phyloP scores from a whole-genome alignment of 2,797 vertebrate species.

The Sternarchorhynchus goeldii region DNA sequence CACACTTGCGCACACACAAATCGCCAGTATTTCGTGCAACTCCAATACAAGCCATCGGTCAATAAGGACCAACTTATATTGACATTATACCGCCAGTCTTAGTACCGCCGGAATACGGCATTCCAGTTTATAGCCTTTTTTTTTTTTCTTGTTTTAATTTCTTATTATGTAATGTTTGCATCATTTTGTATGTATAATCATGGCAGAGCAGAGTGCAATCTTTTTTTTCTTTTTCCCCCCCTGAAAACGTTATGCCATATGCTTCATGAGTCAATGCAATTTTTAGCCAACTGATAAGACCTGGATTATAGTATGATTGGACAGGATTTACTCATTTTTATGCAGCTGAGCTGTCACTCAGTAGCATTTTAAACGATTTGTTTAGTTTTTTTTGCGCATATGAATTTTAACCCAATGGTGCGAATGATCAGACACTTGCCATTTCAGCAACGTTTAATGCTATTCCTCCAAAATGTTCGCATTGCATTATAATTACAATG shows the following conservation, averaged over 20 bases:
- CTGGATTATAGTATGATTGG: background rate
- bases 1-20: background rate
- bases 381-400: conserved; percentile 23
- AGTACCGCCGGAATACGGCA: conserved; percentile 41
- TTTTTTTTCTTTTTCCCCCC: conserved; percentile 43
- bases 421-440: conserved; percentile 28
- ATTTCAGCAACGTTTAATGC: conserved; percentile 46
- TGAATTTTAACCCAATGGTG: conserved; percentile 30
- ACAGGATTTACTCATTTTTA: background rate
- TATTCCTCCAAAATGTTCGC: conserved; percentile 22
- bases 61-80: conserved; percentile 63
- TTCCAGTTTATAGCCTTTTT: conserved; percentile 44
- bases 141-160: conserved; percentile 19
- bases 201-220: conserved; percentile 68
- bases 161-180: conserved; percentile 40
- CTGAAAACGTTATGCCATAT: conserved; percentile 50
- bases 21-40: conserved; percentile 56
- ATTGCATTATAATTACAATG: conserved; percentile 20
- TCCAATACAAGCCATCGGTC: conserved; percentile 66
- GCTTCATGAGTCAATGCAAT: conserved; percentile 10
- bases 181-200: conserved; percentile 60
- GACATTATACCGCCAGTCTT: conserved; percentile 52
- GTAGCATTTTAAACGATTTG: conserved; percentile 24
- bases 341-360: conserved; percentile 19
- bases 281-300: conserved; percentile 31